phyloP scores from a whole-genome alignment of 2,113 vertebrate genomes.

The Mesembrinibis cayennensis region DNA sequence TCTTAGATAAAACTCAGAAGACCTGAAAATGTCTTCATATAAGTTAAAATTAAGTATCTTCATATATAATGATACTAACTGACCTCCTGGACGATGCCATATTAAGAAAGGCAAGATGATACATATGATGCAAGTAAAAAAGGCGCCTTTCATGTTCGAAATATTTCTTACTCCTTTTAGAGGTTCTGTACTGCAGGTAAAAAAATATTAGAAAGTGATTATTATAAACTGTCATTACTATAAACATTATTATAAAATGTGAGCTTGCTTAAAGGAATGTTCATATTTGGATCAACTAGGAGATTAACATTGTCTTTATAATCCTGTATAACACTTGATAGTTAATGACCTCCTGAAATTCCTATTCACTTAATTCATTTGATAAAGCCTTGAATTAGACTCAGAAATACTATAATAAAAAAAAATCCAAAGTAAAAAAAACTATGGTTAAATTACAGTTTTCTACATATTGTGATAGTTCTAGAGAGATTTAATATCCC shows the following conservation, averaged over 20 bases:
- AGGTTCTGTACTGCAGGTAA: neutral
- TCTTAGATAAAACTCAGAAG: neutral
- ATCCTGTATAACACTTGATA: neutral
- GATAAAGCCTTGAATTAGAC: neutral
- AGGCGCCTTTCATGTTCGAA: neutral
- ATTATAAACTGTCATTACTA: neutral
- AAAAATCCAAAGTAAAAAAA: neutral
- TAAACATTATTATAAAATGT: neutral
- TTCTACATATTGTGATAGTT: neutral
- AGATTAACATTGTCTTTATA: neutral
- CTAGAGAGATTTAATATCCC: neutral
- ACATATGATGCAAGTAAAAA: neutral
- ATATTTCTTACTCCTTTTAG: neutral
- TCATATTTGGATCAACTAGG: neutral
- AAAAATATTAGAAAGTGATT: neutral
- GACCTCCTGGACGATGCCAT: neutral
- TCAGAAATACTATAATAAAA: neutral
- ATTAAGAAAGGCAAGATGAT: neutral
- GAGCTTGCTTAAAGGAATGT: neutral
- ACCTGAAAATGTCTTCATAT: neutral
- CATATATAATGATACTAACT: neutral
- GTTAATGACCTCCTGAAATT: neutral
- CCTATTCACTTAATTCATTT: neutral
- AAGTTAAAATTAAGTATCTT: neutral
- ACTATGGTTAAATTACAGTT: neutral